Evolutionary conservation across 2,113 vertebrate species (phyloP).

Genomic region (Podocnemis expansa): DNA sequence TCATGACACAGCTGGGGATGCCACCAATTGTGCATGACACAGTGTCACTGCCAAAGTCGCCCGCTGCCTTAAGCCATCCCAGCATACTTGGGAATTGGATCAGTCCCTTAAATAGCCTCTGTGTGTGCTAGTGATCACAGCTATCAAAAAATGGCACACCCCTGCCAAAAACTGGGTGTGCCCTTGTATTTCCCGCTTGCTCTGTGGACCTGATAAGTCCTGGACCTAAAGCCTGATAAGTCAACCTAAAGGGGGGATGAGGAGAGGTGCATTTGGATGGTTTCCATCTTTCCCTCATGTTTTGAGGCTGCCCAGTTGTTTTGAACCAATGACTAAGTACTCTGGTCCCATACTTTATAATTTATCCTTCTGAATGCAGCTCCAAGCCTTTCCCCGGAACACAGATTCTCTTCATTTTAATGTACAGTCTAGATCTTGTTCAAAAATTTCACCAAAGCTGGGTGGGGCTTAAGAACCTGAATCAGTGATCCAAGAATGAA

Average conservation of each 20-base stretch:
- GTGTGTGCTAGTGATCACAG: neutral
- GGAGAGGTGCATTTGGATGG: neutral
- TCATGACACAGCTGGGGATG: no score
- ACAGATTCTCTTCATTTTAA: neutral
- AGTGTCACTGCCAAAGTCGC: no score
- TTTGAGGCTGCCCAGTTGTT: neutral
- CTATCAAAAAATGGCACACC: neutral
- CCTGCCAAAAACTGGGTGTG: neutral
- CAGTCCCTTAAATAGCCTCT: neutral
- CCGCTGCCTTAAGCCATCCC: neutral
- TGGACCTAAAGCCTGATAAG: no score
- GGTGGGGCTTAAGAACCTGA: conserved; percentile 6
- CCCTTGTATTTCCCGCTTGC: neutral
- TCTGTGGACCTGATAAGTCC: no score
- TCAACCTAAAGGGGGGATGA: neutral
- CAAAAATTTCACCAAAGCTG: conserved; percentile 9
- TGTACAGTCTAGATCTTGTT: neutral
- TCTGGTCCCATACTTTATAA: neutral
- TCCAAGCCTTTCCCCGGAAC: neutral
- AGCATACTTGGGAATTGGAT: neutral
- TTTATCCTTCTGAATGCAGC: neutral
- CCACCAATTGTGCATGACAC: no score
- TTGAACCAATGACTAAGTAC: neutral
- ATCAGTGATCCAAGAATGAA: conserved; percentile 57
- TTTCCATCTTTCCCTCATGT: neutral